A percentile compares a stretch with the other conserved stretches of the same genome.
Evolutionary conservation across 2,888 invertebrate species (phyloP).

Genomic region (Clitarchus hookeri): DNA sequence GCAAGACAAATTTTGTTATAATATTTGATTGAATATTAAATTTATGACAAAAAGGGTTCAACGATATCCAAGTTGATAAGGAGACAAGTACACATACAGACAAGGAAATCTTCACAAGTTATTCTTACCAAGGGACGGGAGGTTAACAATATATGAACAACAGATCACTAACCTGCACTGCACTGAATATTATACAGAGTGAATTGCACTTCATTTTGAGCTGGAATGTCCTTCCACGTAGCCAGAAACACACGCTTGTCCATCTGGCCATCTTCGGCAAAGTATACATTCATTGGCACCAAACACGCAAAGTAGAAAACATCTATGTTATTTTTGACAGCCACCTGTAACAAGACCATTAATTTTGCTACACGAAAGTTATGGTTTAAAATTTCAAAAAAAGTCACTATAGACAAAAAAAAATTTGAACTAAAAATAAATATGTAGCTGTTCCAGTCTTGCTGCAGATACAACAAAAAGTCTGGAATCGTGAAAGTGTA

Average conservation of each 20-base stretch:
- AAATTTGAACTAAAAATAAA: background rate
- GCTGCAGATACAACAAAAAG: no score
- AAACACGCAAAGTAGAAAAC: slow-evolving; percentile 97
- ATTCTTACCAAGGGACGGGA: no score
- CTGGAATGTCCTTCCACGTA: slow-evolving; percentile 99
- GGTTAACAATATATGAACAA: no score
- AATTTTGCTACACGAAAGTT: background rate
- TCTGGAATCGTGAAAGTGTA: no score
- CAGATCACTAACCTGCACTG: slow-evolving; percentile 59
- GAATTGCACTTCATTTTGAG: slow-evolving; percentile 96
- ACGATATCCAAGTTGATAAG: no score
- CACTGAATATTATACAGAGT: slow-evolving; percentile 80
- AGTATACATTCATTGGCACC: slow-evolving; percentile 90
- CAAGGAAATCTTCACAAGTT: no score
- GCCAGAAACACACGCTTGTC: slow-evolving; percentile 97
- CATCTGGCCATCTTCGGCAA: slow-evolving; percentile 95
- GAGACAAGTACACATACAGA: no score
- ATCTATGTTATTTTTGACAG: slow-evolving; percentile 97
- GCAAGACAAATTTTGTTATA: no score
- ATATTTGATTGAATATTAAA: no score
- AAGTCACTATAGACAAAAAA: background rate
- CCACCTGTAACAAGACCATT: slow-evolving; percentile 66
- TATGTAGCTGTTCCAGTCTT: background rate
- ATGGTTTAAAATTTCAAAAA: background rate
- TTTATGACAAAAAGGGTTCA: no score